Conservation (phyloP, 2,113 vertebrate genomes). For the Limnothrissa miodon region DNA sequence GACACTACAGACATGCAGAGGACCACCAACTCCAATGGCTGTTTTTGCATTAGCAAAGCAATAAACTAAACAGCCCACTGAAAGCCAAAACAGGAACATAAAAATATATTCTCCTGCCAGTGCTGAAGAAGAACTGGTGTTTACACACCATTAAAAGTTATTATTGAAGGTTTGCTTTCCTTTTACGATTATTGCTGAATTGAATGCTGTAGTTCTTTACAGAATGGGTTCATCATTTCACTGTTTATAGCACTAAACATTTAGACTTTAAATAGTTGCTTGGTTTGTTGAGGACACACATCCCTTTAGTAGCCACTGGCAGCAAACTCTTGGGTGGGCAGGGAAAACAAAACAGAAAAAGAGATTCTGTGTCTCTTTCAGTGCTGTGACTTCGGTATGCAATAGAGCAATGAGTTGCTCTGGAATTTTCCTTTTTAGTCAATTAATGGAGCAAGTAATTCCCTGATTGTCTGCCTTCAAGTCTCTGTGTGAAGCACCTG, state of each 20-base stretch:
- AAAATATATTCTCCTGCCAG: background rate
- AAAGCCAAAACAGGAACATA: background rate
- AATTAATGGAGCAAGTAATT: no score
- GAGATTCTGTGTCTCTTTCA: no score
- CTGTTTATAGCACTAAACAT: background rate
- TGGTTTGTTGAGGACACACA: background rate
- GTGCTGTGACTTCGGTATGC: no score
- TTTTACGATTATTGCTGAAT: background rate
- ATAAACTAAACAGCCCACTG: background rate
- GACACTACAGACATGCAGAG: background rate
- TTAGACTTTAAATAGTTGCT: background rate
- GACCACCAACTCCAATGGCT: conserved; percentile 52
- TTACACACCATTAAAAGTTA: background rate
- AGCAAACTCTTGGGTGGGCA: no score
- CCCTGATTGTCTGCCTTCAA: background rate
- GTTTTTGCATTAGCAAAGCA: conserved; percentile 17
- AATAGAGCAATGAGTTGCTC: no score
- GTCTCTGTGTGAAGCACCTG: conserved; percentile 58
- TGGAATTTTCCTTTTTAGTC: no score
- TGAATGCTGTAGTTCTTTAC: background rate
- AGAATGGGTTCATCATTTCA: background rate
- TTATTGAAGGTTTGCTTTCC: background rate
- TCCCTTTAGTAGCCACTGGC: no score
- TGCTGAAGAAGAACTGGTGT: background rate
- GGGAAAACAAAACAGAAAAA: no score